Evolutionary conservation across 2,888 invertebrate species (phyloP).

Genomic region (Leptopilina syphax): DNA sequence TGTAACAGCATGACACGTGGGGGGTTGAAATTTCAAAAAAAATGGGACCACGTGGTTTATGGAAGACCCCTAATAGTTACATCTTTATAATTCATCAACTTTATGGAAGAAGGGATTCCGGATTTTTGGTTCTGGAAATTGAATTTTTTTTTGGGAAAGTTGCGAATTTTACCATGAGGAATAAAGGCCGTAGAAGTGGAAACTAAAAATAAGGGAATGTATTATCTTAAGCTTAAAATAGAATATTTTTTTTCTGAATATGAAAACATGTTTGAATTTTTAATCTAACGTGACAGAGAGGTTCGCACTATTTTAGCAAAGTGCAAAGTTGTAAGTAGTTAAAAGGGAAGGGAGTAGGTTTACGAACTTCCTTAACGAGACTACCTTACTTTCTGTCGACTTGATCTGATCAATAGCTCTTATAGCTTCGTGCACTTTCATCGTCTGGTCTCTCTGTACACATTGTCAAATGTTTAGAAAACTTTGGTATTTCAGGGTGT

Average conservation of each 20-base stretch:
- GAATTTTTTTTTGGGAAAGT: too few species aligned
- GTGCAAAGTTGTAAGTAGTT: slow-evolving; percentile 34
- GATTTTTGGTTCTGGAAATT: too few species aligned
- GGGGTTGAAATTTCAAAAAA: too few species aligned
- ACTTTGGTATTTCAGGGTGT: neutral
- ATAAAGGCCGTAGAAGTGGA: too few species aligned
- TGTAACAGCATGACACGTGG: too few species aligned
- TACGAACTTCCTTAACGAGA: slow-evolving; percentile 28
- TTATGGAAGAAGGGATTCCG: too few species aligned
- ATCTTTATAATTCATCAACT: too few species aligned
- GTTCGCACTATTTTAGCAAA: slow-evolving; percentile 16
- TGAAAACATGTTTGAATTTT: neutral
- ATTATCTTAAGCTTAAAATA: too few species aligned
- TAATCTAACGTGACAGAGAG: neutral
- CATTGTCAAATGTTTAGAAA: slow-evolving; percentile 15
- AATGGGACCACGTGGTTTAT: too few species aligned
- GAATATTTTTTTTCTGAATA: neutral
- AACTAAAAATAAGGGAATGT: too few species aligned
- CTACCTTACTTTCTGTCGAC: slow-evolving; percentile 16
- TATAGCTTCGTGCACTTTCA: slow-evolving; percentile 20
- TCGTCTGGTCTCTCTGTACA: neutral
- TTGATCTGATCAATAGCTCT: slow-evolving; percentile 34
- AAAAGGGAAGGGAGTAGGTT: neutral
- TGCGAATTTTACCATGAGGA: too few species aligned
- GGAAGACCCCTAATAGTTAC: too few species aligned